These are phyloP conservation scores for Andrena bicolor DNA, from an alignment of 2,888 invertebrate species.

Conservation along the genomic window DNA sequence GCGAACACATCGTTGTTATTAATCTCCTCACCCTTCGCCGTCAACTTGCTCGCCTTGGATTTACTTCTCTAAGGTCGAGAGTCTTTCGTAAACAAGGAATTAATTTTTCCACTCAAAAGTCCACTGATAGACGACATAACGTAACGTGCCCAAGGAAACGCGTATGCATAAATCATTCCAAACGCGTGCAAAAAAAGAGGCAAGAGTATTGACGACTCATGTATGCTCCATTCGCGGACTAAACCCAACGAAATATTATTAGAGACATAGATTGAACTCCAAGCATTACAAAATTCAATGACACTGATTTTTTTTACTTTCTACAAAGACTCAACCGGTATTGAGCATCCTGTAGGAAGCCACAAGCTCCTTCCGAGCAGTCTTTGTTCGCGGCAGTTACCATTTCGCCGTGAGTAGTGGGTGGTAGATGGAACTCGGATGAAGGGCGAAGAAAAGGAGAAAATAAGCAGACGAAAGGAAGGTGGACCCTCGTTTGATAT, in stretches of 20 bases:
- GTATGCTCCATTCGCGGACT: no score
- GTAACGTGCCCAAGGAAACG: background rate
- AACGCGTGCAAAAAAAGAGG: background rate
- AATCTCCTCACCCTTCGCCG: background rate
- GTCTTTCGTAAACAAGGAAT: background rate
- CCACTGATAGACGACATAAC: background rate
- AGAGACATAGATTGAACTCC: no score
- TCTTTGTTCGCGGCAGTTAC: background rate
- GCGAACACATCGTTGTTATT: background rate
- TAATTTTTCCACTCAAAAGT: background rate
- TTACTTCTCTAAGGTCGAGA: background rate
- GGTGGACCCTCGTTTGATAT: slow-evolving; percentile 33
- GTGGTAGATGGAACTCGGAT: slow-evolving; percentile 10
- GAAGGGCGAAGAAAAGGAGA: slow-evolving; percentile 3
- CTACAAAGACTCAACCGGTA: background rate
- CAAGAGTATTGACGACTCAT: no score
- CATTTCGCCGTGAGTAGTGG: slow-evolving; percentile 11
- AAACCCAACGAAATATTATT: no score
- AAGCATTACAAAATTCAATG: no score
- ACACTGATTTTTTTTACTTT: no score
- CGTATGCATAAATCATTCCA: background rate
- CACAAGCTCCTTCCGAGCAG: background rate
- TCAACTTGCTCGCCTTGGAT: background rate
- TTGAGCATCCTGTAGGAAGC: background rate
- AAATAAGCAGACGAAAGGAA: slow-evolving; percentile 17